Percentiles rank a stretch among this genome's conserved stretches.
These are phyloP conservation scores for Trissoscelio sp. DNA, from an alignment of 2,888 invertebrate species.

Conservation along the genomic window DNA sequence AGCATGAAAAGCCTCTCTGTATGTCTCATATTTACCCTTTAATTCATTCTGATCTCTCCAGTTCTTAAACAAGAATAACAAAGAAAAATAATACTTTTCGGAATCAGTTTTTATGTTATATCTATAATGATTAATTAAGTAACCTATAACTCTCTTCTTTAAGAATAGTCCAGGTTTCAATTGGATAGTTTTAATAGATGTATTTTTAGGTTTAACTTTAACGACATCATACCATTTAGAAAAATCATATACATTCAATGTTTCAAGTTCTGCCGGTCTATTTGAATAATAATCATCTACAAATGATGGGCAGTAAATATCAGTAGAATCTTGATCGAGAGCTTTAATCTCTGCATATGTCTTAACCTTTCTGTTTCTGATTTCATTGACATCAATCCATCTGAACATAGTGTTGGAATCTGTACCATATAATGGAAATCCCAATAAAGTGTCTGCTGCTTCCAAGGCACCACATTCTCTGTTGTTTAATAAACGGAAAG, in stretches of 20 bases:
- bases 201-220: not conserved
- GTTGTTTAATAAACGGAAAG: conserved; percentile 2
- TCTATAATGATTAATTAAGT: conserved; percentile 74
- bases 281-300: conserved; percentile 12
- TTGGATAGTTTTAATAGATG: not conserved
- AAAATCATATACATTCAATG: conserved; percentile 7
- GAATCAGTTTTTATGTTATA: conserved; percentile 72
- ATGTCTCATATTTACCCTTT: too few relatives aligned
- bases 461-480: conserved; percentile 10
- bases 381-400: not conserved
- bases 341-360: conserved; percentile 2
- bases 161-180: not conserved
- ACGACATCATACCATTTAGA: conserved; percentile 15
- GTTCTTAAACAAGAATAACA: conserved; percentile 72
- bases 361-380: conserved; percentile 19
- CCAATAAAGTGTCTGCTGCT: conserved; percentile 5
- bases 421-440: conserved; percentile 8
- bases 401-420: not conserved
- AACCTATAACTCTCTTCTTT: conserved; percentile 69
- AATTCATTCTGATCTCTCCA: too few relatives aligned
- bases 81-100: conserved; percentile 72
- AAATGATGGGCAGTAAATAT: not conserved
- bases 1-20: too few relatives aligned
- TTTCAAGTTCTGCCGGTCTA: conserved; percentile 18
- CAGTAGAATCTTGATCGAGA: not conserved